A percentile compares a stretch with the other conserved stretches of the same genome.
These are phyloP conservation scores for Odontocerum albicorne DNA, from an alignment of 2,888 invertebrate species.

Conservation along the genomic window DNA sequence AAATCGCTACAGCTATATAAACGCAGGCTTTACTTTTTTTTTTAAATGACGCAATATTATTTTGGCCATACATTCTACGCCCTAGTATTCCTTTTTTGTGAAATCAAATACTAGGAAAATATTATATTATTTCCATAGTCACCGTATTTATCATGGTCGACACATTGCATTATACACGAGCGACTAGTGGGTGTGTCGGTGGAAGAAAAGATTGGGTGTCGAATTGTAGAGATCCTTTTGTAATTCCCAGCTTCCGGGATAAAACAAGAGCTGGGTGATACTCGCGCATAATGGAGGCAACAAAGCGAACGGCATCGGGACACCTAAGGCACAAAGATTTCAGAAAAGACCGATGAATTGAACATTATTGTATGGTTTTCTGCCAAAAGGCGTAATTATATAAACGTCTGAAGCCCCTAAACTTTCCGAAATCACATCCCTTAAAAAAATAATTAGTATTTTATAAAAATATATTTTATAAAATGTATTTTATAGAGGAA, in stretches of 20 bases:
- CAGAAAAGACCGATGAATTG: slow-evolving; percentile 20
- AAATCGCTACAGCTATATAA: no score
- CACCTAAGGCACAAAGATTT: slow-evolving; percentile 23
- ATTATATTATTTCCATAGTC: no score
- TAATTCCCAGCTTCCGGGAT: slow-evolving; percentile 33
- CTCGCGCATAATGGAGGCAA: slow-evolving; percentile 23
- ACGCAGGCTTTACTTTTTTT: no score
- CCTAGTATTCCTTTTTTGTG: slow-evolving; percentile 2
- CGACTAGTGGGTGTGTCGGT: slow-evolving; percentile 28
- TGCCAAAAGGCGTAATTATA: slow-evolving; percentile 30
- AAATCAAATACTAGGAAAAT: no score
- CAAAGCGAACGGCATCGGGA: slow-evolving; percentile 23
- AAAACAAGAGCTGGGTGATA: slow-evolving; percentile 33
- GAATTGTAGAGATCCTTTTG: slow-evolving; percentile 31
- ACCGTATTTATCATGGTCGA: slow-evolving; percentile 22
- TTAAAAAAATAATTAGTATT: no score
- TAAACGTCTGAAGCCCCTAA: slow-evolving; percentile 10
- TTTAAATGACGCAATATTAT: no score
- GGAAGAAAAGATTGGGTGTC: slow-evolving; percentile 33
- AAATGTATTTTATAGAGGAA: no score
- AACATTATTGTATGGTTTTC: slow-evolving; percentile 15
- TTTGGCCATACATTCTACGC: no score
- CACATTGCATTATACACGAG: slow-evolving; percentile 8
- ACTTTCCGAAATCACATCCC: no score
- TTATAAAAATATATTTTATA: no score